These are phyloP conservation scores for Ophraella communa DNA, from an alignment of 2,888 invertebrate species.

Conservation along the genomic window DNA sequence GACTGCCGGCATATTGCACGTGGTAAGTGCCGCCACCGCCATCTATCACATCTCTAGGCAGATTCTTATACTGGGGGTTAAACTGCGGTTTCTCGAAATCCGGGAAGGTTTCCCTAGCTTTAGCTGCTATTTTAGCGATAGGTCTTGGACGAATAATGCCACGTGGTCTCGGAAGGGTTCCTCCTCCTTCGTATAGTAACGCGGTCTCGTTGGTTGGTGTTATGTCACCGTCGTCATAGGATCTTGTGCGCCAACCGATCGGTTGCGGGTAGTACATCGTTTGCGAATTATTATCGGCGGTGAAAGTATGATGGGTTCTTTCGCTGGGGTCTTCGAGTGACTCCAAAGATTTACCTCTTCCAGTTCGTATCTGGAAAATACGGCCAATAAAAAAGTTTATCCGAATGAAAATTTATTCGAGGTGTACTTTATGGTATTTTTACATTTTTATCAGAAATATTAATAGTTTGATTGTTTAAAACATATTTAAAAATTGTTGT, in stretches of 20 bases:
- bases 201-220: conserved; percentile 83
- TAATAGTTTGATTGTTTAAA: too few relatives aligned
- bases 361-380: conserved; percentile 73
- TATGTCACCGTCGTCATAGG: conserved; percentile 89
- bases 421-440: background rate
- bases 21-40: conserved; percentile 61
- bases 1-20: conserved; percentile 65
- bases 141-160: conserved; percentile 82
- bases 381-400: background rate
- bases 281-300: conserved; percentile 67
- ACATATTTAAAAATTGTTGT: too few relatives aligned
- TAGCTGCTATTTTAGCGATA: conserved; percentile 76
- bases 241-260: conserved; percentile 63
- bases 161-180: conserved; percentile 85
- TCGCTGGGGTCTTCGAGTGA: conserved; percentile 82
- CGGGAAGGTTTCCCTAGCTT: conserved; percentile 60
- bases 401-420: background rate
- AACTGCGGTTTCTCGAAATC: conserved; percentile 61
- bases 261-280: conserved; percentile 63
- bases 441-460: too few relatives aligned
- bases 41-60: conserved; percentile 63
- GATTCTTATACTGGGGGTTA: conserved; percentile 62
- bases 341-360: conserved; percentile 85
- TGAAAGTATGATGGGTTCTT: conserved; percentile 67
- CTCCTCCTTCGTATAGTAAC: conserved; percentile 71